These are phyloP conservation scores for Dasypus novemcinctus DNA, from an alignment of 2,113 vertebrate genomes.

Conservation along the genomic window DNA sequence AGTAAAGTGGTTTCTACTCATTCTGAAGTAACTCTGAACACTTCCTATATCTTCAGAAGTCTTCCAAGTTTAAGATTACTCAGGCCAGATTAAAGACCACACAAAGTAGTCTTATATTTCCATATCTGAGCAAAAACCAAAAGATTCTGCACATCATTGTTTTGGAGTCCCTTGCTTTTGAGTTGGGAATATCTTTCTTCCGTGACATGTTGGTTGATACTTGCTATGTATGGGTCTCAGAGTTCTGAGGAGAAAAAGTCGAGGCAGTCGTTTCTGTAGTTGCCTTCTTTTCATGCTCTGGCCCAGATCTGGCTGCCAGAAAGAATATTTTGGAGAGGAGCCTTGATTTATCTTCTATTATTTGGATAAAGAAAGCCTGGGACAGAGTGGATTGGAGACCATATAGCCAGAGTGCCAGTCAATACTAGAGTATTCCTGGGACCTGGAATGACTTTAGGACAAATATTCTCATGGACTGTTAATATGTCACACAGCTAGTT, in stretches of 20 bases:
- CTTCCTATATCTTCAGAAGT: not conserved
- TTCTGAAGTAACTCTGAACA: not conserved
- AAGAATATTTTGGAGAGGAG: not conserved
- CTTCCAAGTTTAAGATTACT: not conserved
- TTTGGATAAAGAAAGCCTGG: not conserved
- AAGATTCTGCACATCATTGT: not conserved
- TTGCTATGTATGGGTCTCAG: not conserved
- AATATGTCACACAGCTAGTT: not conserved
- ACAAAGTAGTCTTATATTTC: not conserved
- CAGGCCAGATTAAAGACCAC: not conserved
- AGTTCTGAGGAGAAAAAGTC: not conserved
- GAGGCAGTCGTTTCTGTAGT: not conserved
- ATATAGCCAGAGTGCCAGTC: not conserved
- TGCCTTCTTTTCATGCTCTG: not conserved
- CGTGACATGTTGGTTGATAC: not conserved
- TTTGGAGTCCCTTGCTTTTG: not conserved
- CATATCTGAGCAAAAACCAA: not conserved
- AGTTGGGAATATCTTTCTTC: not conserved
- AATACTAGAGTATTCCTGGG: not conserved
- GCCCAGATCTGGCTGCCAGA: not conserved
- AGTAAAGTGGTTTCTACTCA: not conserved
- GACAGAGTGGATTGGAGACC: not conserved
- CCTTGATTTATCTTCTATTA: constrained; percentile 12
- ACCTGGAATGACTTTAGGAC: not conserved
- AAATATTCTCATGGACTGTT: not conserved